phyloP scores from a whole-genome alignment of 2,113 vertebrate genomes.

The Erythrocebus patas region DNA sequence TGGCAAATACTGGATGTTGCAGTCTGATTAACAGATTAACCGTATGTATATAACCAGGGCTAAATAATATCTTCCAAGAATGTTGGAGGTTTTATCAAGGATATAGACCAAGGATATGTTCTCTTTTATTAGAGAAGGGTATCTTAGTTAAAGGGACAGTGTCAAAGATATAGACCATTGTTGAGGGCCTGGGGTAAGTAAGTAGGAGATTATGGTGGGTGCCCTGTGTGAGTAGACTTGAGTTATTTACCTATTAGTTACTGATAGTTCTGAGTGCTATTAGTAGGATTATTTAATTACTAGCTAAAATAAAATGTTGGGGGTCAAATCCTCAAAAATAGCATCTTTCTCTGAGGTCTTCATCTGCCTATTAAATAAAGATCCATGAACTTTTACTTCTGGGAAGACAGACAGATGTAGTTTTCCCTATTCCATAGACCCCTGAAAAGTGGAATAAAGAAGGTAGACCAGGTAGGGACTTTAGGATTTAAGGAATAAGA shows the following conservation, averaged over 20 bases:
- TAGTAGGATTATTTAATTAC: not conserved
- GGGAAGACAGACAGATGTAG: not conserved
- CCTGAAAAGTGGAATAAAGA: not conserved
- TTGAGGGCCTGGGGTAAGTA: not conserved
- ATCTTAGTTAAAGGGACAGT: not conserved
- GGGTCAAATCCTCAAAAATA: not conserved
- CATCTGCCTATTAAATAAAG: not conserved
- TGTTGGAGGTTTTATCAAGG: not conserved
- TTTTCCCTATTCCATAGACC: not conserved
- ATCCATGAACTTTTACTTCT: not conserved
- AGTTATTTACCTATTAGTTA: not conserved
- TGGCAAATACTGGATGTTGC: not conserved
- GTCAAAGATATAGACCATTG: not conserved
- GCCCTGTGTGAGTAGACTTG: not conserved
- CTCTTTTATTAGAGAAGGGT: not conserved
- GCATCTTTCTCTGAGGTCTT: not conserved
- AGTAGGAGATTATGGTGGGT: not conserved
- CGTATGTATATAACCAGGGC: not conserved
- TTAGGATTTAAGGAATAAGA: not conserved
- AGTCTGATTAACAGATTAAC: not conserved
- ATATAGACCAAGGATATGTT: not conserved
- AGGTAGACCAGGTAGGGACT: not conserved
- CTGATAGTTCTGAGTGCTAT: not conserved
- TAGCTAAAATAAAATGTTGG: not conserved
- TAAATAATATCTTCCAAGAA: not conserved